Evolutionary conservation across 2,888 invertebrate species (phyloP).

Genomic region (Drosophila prostipennis): DNA sequence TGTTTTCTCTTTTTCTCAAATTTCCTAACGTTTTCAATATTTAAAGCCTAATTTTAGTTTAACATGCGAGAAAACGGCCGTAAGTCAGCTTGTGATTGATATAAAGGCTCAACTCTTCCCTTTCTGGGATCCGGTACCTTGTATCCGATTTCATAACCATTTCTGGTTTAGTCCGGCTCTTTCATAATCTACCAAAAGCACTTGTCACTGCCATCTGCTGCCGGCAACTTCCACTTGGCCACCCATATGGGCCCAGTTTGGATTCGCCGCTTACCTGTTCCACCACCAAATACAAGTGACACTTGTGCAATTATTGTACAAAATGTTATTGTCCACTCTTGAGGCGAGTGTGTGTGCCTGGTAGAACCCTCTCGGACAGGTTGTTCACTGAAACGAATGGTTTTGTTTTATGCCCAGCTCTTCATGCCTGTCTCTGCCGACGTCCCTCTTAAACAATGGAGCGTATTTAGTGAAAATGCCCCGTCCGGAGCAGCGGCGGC

Average conservation of each 20-base stretch:
- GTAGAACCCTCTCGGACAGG: constrained; percentile 23
- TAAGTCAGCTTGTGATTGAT: too few relatives aligned
- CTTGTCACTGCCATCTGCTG: constrained; percentile 35
- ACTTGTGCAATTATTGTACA: constrained; percentile 71
- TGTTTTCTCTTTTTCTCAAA: too few relatives aligned
- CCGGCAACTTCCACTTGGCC: constrained; percentile 13
- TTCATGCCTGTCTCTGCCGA: constrained; percentile 13
- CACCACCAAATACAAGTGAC: constrained; percentile 52
- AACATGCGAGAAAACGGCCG: too few relatives aligned
- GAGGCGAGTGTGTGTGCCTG: constrained; percentile 5
- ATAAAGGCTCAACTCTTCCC: background rate
- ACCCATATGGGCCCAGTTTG: constrained; percentile 51
- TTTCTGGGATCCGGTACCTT: constrained; percentile 1
- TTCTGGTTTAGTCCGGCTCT: constrained; percentile 22
- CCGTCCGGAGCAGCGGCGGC: constrained; percentile 48
- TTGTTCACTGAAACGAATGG: constrained; percentile 19
- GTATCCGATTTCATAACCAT: constrained; percentile 29
- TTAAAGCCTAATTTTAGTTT: too few relatives aligned
- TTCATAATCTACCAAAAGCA: constrained; percentile 38
- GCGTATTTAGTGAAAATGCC: constrained; percentile 72
- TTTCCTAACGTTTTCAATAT: too few relatives aligned
- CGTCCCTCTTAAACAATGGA: constrained; percentile 56
- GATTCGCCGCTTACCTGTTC: constrained; percentile 28
- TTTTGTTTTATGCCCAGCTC: constrained; percentile 9
- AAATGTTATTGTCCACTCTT: constrained; percentile 44